Base-by-base conservation (phyloP, 92 coral and sea anemone species). In the Palythoa caribaeorum region DNA sequence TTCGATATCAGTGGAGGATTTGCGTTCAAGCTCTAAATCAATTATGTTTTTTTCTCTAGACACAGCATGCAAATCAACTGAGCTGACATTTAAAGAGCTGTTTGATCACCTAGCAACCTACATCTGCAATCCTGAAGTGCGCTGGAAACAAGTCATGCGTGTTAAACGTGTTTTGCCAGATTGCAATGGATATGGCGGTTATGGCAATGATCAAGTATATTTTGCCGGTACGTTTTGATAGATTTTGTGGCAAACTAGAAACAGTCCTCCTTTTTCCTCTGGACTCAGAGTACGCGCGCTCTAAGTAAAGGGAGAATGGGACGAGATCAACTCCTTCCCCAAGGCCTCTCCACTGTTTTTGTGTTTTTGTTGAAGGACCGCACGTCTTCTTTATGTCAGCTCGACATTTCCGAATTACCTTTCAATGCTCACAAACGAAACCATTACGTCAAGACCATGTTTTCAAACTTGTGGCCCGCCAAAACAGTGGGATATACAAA, bases 91-190 rank as follows among this genome's bases (percentile, higher is more conserved):
- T 91, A 97, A 94, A 84, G 97, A 94, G 47, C 93, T 97, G 72
- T 97, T 95, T 57, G 97, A 95, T 7, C 98, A 97, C 81, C 91
- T 97, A 55, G 97, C 93, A 2, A 74, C 86, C 1, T 93, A 94
- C 84, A 94, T 97, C 15, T 84, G 92, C 76, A 96, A 97, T 72
- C 90, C 93, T 21, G 99, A 97, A n/a, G 97, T 94, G 87, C 91
- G 99, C 0, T 97, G 98, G 98, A 97, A 97, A 78, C 96, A 94
- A 36, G 99, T 97, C 38, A 92, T 92, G 92, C 94, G 99, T 17
- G 98, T 94, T 38, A 97, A 97, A 87, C 93, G 99, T 11, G 84
- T 91, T 57, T 39, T 97, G 79, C 77, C 94, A 1, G 95, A 97
- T 89, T 95, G 98, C 86, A 94, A 91, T 68, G 96, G 91, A 16